Evolutionary conservation across 2,797 vertebrate genomes (phyloP).

Genomic region (Dipus sagitta): DNA sequence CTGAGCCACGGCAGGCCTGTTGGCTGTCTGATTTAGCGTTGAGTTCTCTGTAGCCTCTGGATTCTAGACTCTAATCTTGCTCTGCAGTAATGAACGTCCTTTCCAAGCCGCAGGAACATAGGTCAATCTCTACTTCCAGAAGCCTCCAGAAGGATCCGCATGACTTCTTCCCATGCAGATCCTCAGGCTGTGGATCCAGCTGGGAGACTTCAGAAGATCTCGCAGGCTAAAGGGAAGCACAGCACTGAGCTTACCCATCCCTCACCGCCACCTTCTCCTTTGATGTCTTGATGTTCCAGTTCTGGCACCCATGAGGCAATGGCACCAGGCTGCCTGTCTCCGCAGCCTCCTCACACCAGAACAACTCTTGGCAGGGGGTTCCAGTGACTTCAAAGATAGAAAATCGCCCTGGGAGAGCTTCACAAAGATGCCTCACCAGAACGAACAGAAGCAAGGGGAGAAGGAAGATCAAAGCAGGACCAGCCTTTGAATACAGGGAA

Average conservation of each 20-base stretch:
- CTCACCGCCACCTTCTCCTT: slow-evolving; percentile 88
- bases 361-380: slow-evolving; percentile 89
- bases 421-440: slow-evolving; percentile 87
- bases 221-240: slow-evolving; percentile 86
- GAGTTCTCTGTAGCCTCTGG: no score
- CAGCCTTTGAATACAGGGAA: slow-evolving; percentile 84
- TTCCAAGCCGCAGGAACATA: not conserved
- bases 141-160: not conserved
- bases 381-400: slow-evolving; percentile 89
- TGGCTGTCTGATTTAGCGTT: no score
- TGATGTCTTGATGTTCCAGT: slow-evolving; percentile 91
- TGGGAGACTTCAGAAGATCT: slow-evolving; percentile 84
- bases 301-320: slow-evolving; percentile 87
- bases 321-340: slow-evolving; percentile 84
- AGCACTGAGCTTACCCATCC: slow-evolving; percentile 86
- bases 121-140: not conserved
- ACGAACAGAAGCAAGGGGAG: slow-evolving; percentile 85
- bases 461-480: slow-evolving; percentile 87
- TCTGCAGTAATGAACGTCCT: fast-evolving
- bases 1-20: no score
- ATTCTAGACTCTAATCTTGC: not conserved
- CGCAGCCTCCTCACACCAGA: slow-evolving; percentile 87
- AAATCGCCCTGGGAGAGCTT: slow-evolving; percentile 89
- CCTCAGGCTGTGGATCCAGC: slow-evolving; percentile 4
- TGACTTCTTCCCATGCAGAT: not conserved